These are phyloP conservation scores for Andrena camellia DNA, from an alignment of 2,888 invertebrate species.

Conservation along the genomic window DNA sequence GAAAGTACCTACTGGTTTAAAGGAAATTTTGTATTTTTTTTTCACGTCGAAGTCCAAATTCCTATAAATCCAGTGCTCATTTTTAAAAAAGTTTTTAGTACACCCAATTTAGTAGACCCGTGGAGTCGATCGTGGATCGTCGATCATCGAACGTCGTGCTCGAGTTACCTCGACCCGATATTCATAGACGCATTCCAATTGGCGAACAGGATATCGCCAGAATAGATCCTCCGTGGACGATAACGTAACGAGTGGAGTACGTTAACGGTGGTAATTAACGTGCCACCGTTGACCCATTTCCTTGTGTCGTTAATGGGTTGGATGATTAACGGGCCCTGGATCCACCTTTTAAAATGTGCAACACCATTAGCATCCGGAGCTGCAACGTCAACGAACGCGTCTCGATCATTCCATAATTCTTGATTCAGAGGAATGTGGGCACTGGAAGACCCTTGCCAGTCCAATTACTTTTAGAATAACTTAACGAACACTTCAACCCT, in stretches of 20 bases:
- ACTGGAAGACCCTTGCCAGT: too few species aligned
- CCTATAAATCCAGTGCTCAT: too few species aligned
- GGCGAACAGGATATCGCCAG: slow-evolving; percentile 39
- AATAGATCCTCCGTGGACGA: slow-evolving; percentile 35
- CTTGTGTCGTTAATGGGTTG: slow-evolving; percentile 35
- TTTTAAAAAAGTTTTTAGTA: too few species aligned
- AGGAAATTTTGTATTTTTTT: too few species aligned
- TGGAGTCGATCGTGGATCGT: slow-evolving; percentile 20
- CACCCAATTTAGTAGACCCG: not conserved
- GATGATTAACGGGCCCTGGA: slow-evolving; percentile 32
- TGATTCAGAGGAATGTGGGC: too few species aligned
- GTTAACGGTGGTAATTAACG: slow-evolving; percentile 36
- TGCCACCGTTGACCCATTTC: slow-evolving; percentile 33
- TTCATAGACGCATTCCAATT: slow-evolving; percentile 47
- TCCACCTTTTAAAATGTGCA: not conserved
- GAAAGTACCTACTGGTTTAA: too few species aligned
- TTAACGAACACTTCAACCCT: too few species aligned
- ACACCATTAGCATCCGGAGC: not conserved
- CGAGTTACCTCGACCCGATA: slow-evolving; percentile 38
- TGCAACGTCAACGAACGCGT: not conserved
- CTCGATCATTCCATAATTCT: not conserved
- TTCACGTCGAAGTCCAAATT: too few species aligned
- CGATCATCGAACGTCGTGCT: slow-evolving; percentile 22
- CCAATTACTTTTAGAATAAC: too few species aligned
- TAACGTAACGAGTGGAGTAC: slow-evolving; percentile 33